Base-by-base conservation (phyloP, 2,797 vertebrate genomes). In the Acestrorhynchus altus region DNA sequence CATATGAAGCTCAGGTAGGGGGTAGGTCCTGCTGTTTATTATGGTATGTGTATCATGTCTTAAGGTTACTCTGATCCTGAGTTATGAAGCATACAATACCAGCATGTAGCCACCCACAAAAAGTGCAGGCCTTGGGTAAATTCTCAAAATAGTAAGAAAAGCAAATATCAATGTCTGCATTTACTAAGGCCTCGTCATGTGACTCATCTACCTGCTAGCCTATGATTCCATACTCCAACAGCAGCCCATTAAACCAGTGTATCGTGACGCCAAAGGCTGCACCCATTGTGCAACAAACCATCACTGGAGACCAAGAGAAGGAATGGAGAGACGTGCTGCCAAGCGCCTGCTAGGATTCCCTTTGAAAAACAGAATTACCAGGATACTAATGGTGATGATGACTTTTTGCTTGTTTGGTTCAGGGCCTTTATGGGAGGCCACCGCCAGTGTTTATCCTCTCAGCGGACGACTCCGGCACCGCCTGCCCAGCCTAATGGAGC, bases 401-500 rank as follows among this genome's bases (percentile, higher is more conserved):
- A 87, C 87, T 87, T 75, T 81, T 54, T 22, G 64, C 60, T 77
- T 46, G 46, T 81, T 76, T 86, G 85, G 82, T 88, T 87, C 84
- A 83, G 22, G 84, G 73, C 81, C 85, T 90, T 85, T 86, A 87
- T 90, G 86, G 86, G 81, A 83, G 73, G 28, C 83, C 71, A 76
- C 81, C 83, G 86, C 88, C 90, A 86, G 85, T 87, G 85, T 86
- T 89, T 87, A 87, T 87, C 85, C 84, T 86, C 84, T 88, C 86
- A 84, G 87, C 83, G 81, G 82, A 86, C 81, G 79, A 81, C 52
- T 5, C 72, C 22, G 20, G 65, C 60, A 54, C 61, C 46, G 61
- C 72, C 74, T 46, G 73, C 82, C 81, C 82, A 83, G 87, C 89
- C 88, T 92, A 92, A 91, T 88, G 90, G 86, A 89, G 88, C 90